A percentile compares a stretch with the other conserved stretches of the same genome.
Evolutionary conservation across 2,797 vertebrate genomes (phyloP).

Genomic region (Gastrophryne carolinensis): DNA sequence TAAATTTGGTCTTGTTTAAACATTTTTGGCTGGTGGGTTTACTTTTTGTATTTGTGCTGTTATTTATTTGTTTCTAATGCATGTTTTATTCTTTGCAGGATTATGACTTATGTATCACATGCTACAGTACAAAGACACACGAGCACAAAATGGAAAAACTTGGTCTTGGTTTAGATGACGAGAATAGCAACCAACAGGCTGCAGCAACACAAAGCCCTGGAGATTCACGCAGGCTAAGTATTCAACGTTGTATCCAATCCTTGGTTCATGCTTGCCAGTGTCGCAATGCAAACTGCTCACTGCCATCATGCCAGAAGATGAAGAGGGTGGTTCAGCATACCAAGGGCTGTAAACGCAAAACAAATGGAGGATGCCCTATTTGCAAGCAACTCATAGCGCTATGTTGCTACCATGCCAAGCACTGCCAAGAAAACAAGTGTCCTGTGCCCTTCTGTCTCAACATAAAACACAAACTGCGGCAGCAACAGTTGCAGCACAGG

Average conservation of each 20-base stretch:
- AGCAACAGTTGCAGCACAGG: slow-evolving; percentile 94
- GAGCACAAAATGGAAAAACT: slow-evolving; percentile 99
- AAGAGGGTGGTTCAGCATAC: slow-evolving; percentile 97
- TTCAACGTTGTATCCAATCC: slow-evolving; percentile 97
- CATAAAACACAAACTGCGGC: slow-evolving; percentile 97
- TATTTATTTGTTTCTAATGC: not conserved
- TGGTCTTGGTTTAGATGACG: slow-evolving; percentile 91
- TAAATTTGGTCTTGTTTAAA: no score
- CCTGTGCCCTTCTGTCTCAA: slow-evolving; percentile 98
- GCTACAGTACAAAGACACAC: slow-evolving; percentile 95
- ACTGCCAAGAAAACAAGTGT: slow-evolving; percentile 99
- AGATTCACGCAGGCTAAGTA: slow-evolving; percentile 93
- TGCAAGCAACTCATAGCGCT: slow-evolving; percentile 98
- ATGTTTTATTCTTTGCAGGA: slow-evolving; percentile 71
- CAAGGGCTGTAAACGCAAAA: slow-evolving; percentile 96
- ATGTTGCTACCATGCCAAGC: slow-evolving; percentile 97
- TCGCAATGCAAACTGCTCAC: slow-evolving; percentile 95
- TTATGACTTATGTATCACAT: slow-evolving; percentile 96
- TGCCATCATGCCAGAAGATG: slow-evolving; percentile 98
- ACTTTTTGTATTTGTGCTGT: not conserved
- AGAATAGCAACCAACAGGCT: slow-evolving; percentile 88
- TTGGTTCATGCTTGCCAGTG: slow-evolving; percentile 97
- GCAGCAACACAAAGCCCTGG: slow-evolving; percentile 91
- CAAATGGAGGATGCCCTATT: slow-evolving; percentile 93
- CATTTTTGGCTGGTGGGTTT: no score